A percentile compares a stretch with the other conserved stretches of the same genome.
These are phyloP conservation scores for Potamilus streckersoni DNA, from an alignment of 1,140 invertebrate genomes.

Conservation along the genomic window DNA sequence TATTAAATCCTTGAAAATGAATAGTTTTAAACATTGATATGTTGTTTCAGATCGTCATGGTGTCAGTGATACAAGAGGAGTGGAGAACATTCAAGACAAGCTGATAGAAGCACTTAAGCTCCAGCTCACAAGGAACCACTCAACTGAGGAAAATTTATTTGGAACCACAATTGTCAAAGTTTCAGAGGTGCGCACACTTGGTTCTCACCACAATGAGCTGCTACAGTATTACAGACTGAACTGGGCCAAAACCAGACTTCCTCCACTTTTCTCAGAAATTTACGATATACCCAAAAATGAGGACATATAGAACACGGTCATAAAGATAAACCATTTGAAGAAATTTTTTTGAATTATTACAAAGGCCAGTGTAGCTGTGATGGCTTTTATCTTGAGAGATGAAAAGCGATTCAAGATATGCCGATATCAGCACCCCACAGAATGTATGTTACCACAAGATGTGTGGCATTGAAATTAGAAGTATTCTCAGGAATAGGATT, in stretches of 20 bases:
- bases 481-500: too few relatives aligned
- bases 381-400: too few relatives aligned
- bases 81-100: slow-evolving; percentile 83
- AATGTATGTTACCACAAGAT: too few relatives aligned
- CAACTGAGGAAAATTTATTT: slow-evolving; percentile 75
- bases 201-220: slow-evolving; percentile 84
- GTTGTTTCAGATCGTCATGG: slow-evolving; percentile 73
- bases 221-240: slow-evolving; percentile 91
- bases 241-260: slow-evolving; percentile 87
- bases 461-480: too few relatives aligned
- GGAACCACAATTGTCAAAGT: slow-evolving; percentile 80
- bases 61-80: slow-evolving; percentile 84
- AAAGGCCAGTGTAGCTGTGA: too few relatives aligned
- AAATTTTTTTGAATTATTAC: too few relatives aligned
- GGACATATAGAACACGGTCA: too few relatives aligned
- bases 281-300: slow-evolving; percentile 96
- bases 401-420: too few relatives aligned
- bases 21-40: not conserved
- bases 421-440: too few relatives aligned
- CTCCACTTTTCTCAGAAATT: slow-evolving; percentile 95
- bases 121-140: slow-evolving; percentile 75
- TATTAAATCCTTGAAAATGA: not conserved
- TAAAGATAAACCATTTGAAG: too few relatives aligned
- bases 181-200: slow-evolving; percentile 84
- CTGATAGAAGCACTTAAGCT: slow-evolving; percentile 87